phyloP scores from a whole-genome alignment of 2,797 vertebrate species.

The Clarias platycephalus region DNA sequence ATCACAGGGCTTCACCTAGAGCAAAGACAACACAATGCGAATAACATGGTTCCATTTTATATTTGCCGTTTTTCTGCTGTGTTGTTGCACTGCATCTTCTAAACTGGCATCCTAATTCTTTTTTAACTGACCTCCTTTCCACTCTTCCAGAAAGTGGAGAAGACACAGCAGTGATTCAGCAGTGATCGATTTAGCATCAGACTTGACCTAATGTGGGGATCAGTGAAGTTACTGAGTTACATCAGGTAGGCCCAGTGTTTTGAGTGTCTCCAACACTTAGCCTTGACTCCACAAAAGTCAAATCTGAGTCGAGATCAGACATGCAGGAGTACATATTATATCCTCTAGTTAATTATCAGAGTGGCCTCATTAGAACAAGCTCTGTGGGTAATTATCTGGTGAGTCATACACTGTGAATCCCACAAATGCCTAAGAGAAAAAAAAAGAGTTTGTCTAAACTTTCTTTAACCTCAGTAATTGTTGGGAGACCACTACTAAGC shows the following conservation, averaged over 20 bases:
- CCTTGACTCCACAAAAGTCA: slow-evolving; percentile 14
- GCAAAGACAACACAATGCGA: neutral
- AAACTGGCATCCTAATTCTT: neutral
- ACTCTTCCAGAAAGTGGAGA: neutral
- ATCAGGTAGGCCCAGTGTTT: neutral
- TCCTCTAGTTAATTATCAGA: slow-evolving; percentile 43
- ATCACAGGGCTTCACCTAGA: neutral
- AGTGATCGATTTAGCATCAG: neutral
- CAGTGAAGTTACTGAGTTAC: neutral
- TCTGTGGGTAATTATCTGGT: slow-evolving; percentile 16
- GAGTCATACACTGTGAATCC: neutral
- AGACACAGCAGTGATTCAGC: neutral
- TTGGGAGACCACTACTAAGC: neutral
- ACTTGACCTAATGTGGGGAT: neutral
- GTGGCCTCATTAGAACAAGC: slow-evolving; percentile 27
- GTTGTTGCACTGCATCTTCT: neutral
- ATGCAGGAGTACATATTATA: slow-evolving; percentile 36
- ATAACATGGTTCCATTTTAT: neutral
- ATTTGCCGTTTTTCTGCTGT: neutral
- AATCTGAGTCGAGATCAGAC: slow-evolving; percentile 15
- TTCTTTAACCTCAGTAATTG: slow-evolving; percentile 11
- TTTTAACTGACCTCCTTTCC: too few relatives aligned
- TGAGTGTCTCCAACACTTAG: slow-evolving; percentile 8
- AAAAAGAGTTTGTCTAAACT: neutral
- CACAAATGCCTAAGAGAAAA: slow-evolving; percentile 10